Evolutionary conservation across 2,888 invertebrate genomes (phyloP), one percentile per base, ranked within the genome.

Genomic region (Agrenia bidenticulata): DNA sequence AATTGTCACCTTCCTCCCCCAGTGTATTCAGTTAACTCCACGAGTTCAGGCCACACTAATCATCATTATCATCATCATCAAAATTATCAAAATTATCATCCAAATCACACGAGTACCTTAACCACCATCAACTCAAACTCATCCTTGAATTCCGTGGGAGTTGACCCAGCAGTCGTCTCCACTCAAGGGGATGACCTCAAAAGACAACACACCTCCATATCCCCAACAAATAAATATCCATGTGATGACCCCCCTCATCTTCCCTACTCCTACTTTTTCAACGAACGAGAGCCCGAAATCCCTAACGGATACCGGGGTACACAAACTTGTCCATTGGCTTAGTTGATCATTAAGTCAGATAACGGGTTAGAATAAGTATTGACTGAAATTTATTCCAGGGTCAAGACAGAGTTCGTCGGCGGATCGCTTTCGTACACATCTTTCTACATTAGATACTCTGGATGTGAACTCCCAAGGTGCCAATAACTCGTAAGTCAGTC

Each of bases 241-340:
- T n/a, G n/a, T n/a, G n/a, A n/a, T n/a, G 19, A 51, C 13, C 2
- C 17, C 21, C 11, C 7, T 4, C 51, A 11, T 7, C 51, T 13
- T 7, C 55, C 27, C 32, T n/a, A 21, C 41, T 15, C 39, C 5
- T 57, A 57, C 41, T 57, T 57, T 19, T 57, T 57, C 41, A 57
- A 57, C 19, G 56, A 57, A 13, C n/a, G 56, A 17, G 24, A 37
- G 19, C 17, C 24, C 19, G n/a, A 15, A 5, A 19, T 45, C 19
- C 19, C 19, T n/a, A 45, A 45, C 15, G 45, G 19, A 5, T 5
- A 5, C 45, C 5, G 5, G 45, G 19, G 45, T 45, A 45, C 32
- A 32, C 32, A 32, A n/a, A n/a, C n/a, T n/a, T n/a, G n/a, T n/a
- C n/a, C n/a, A n/a, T n/a, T n/a, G n/a, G n/a, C n/a, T n/a, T n/a